phyloP scores from a whole-genome alignment of 2,888 invertebrate genomes.

The Meghimatium bilineatum region DNA sequence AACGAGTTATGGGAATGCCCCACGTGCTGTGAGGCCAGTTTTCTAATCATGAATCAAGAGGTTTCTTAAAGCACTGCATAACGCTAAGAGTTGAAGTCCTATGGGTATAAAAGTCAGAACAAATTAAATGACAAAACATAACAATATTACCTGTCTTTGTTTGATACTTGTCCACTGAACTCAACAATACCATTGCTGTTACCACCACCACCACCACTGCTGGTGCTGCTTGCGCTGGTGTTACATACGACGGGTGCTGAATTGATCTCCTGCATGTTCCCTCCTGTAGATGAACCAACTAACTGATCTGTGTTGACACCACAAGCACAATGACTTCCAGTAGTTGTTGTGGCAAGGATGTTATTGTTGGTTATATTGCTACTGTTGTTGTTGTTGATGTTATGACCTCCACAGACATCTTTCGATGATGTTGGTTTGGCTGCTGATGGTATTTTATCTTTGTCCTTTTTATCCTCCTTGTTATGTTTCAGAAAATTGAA shows the following conservation, averaged over 20 bases:
- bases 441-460: constrained; percentile 45
- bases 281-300: background rate
- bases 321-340: background rate
- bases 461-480: constrained; percentile 49
- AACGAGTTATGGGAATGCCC: background rate
- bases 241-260: background rate
- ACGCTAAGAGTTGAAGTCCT: background rate
- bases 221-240: constrained; percentile 14
- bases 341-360: background rate
- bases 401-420: background rate
- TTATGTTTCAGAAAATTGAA: constrained; percentile 44
- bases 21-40: background rate
- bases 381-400: constrained; percentile 24
- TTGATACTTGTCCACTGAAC: constrained; percentile 16
- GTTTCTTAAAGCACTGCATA: background rate
- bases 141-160: constrained; percentile 14
- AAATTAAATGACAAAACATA: background rate
- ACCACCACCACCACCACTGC: background rate
- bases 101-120: background rate
- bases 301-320: background rate
- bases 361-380: background rate
- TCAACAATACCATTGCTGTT: constrained; percentile 21
- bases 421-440: constrained; percentile 18
- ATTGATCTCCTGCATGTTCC: constrained; percentile 5
- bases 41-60: background rate